Base-by-base conservation (phyloP, 1,140 invertebrate genomes). In the Adoxophyes honmai region DNA sequence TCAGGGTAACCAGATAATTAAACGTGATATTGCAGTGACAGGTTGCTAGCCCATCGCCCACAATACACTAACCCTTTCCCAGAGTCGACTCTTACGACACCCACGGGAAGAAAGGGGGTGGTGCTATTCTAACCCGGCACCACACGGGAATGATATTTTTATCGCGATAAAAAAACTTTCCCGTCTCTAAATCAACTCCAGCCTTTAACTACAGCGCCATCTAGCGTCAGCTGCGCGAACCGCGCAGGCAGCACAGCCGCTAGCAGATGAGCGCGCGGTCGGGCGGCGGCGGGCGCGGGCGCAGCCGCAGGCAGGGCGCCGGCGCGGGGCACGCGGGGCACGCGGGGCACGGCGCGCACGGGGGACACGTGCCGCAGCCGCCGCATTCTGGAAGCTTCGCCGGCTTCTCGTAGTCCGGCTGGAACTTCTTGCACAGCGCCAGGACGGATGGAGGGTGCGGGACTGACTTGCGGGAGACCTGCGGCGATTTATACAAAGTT, bases 381-480 rank as follows among this genome's bases (percentile, higher is more conserved):
- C 37, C 35, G n/a, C n/a, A n/a, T n/a, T n/a, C n/a, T n/a, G 33
- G 10, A 9, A 6, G 64, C 66, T 68, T 75, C 16, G 80, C 80
- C 42, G 81, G 84, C 73, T 85, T 85, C 75, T 82, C 84, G 77
- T 85, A 86, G 72, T 88, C 86, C 21, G 85, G 78, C 67, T 89
- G 88, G 74, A 88, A 89, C 72, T 88, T 87, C 74, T 89, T 89
- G 77, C 88, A 89, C 34, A 88, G 81, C 62, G 84, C 83, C 10
- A 89, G 71, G 59, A 89, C 85, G 0, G 86, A 88, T n/a, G 86
- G 85, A 48, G 88, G 82, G 56, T 78, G 73, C 38, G 83, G 77
- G 48, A 80, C 78, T 1, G 81, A 90, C 52, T 89, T 89, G 56
- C 88, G 76, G 33, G 84, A 88, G 55, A 87, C 83, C 83, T 86